A percentile compares a stretch with the other conserved stretches of the same genome.
phyloP scores from a whole-genome alignment of 2,797 vertebrate species.

The Clarias pachynema region DNA sequence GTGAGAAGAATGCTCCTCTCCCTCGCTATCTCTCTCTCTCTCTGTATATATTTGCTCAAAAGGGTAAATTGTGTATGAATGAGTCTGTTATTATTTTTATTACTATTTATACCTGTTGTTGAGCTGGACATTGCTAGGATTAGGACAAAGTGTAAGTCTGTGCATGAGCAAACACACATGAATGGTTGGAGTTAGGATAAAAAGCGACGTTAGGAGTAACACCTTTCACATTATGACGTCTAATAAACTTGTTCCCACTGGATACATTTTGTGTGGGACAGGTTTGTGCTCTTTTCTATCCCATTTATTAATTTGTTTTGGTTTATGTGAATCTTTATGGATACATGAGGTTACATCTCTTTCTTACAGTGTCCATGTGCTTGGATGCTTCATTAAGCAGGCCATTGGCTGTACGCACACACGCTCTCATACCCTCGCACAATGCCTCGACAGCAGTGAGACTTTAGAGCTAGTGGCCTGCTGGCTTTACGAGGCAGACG shows the following conservation, averaged over 20 bases:
- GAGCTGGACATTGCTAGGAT: background rate
- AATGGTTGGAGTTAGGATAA: background rate
- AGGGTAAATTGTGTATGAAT: slow-evolving; percentile 1
- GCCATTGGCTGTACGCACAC: slow-evolving; percentile 28
- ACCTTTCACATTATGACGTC: background rate
- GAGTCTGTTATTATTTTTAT: slow-evolving; percentile 11
- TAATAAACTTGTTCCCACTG: background rate
- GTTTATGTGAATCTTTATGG: slow-evolving; percentile 39
- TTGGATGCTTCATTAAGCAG: slow-evolving; percentile 50
- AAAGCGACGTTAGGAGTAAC: background rate
- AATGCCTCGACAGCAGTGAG: slow-evolving; percentile 71
- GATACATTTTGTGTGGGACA: background rate
- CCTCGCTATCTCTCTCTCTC: background rate
- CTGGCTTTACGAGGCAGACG: slow-evolving; percentile 77
- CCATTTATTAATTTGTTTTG: background rate
- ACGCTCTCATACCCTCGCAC: slow-evolving; percentile 61
- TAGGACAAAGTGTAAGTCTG: background rate
- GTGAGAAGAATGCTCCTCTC: slow-evolving; percentile 29
- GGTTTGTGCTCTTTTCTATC: background rate
- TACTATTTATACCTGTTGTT: background rate
- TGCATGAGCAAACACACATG: too few relatives aligned
- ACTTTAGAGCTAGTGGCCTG: slow-evolving; percentile 72
- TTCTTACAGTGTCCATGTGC: slow-evolving; percentile 49
- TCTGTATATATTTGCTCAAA: background rate
- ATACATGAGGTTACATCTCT: slow-evolving; percentile 40